Evolutionary conservation across 2,888 invertebrate genomes (phyloP).

Genomic region (Chymomyza fuscimana): DNA sequence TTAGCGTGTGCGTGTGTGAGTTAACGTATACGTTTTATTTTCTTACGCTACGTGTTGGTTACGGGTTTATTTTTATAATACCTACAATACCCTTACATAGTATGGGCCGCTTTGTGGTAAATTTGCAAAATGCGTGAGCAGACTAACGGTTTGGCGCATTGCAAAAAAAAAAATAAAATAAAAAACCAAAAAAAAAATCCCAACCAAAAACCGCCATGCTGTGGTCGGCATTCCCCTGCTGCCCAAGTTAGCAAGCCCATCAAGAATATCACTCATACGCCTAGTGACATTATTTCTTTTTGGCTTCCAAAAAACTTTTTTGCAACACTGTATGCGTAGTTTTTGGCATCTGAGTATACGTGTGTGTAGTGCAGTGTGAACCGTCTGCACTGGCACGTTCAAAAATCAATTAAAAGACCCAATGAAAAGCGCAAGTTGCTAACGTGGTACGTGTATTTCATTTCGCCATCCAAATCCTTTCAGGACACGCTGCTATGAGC

Average conservation of each 20-base stretch:
- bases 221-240: neutral
- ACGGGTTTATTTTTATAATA: constrained; percentile 64
- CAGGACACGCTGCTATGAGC: constrained; percentile 5
- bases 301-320: neutral
- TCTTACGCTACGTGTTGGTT: constrained; percentile 58
- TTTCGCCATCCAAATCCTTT: constrained; percentile 44
- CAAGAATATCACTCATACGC: constrained; percentile 33
- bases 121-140: constrained; percentile 72
- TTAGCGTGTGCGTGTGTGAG: constrained; percentile 52
- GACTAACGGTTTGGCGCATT: constrained; percentile 45
- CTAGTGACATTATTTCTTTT: constrained; percentile 11
- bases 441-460: constrained; percentile 9
- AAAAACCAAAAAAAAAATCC: constrained; percentile 13
- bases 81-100: constrained; percentile 39
- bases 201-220: neutral
- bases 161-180: constrained; percentile 15
- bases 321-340: neutral
- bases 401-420: constrained; percentile 56
- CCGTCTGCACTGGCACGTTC: constrained; percentile 19
- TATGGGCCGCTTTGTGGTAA: constrained; percentile 56
- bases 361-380: constrained; percentile 21
- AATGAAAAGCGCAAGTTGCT: constrained; percentile 28
- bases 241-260: constrained; percentile 17
- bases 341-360: neutral
- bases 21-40: constrained; percentile 63